Evolutionary conservation across 2,113 vertebrate genomes (phyloP), one percentile per base, ranked within the genome.

Genomic region (Perccottus glenii): DNA sequence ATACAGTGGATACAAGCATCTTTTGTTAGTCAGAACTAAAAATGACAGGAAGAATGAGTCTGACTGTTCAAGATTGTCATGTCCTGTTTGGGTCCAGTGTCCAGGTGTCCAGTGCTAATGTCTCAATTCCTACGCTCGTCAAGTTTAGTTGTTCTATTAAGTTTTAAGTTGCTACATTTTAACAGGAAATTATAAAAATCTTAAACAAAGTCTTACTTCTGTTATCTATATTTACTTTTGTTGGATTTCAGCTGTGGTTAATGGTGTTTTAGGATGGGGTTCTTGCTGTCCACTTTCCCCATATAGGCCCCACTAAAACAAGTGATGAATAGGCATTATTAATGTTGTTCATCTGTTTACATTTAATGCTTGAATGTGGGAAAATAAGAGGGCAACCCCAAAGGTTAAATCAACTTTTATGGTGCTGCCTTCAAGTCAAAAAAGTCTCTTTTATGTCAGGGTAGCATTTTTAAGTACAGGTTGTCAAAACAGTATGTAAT

Each of bases 251-350:
- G 73, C 57, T 72, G 45, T 76, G 70, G 72, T 84, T 85, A 87
- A 83, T 83, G 66, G 80, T 73, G 64, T 70, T 70, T 85, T 80
- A 85, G 80, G 61, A 55, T 70, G 67, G 65, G 65, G 51, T 60
- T 73, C 45, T 51, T 40, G 53, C 67, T 68, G 64, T 67, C 59
- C 46, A 64, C 70, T 52, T 66, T 73, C 77, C 84, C 84, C 77
- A 76, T 66, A 16, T 84, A 80, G 82, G 83, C 82, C 82, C 76
- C 88, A 36, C 81, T 73, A 60, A 61, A 70, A 73, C 79, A 82
- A 85, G 85, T 90, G 90, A 93, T 92, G 87, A 90, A 91, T 91
- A 85, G 82, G 84, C 85, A 86, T 89, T 90, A 90, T 92, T 92
- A 92, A 88, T 89, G 91, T 79, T 80, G 69, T 89, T 92, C 81